Base-by-base conservation (phyloP, 2,888 invertebrate genomes). In the Achlya flavicornis region DNA sequence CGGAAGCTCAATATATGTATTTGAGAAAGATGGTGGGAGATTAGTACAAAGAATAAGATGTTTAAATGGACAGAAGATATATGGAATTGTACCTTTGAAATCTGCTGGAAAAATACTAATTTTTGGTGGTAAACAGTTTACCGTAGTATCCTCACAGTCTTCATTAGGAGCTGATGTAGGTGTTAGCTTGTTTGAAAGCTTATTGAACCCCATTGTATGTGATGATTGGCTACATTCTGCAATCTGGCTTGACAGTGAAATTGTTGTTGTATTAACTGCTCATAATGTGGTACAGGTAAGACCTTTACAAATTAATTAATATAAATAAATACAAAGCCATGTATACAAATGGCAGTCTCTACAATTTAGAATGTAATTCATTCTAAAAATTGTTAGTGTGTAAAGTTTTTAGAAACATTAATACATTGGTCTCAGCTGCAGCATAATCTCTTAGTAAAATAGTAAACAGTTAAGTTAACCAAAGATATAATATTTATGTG, bases 201-300 rank as follows among this genome's bases (percentile, higher is more conserved):
- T 72, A 3, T 80, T 84, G 61, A 74, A 81, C 14, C 74, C 88
- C 0, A 63, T 88, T 6, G 74, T 85, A 6, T 90, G 95, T 72
- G 86, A 91, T 70, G 96, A 97, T 79, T 97, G 97, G 97, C 89
- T 97, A 35, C 95, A 96, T 78, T 91, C 94, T 53, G 94, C 93
- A 0, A 83, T 89, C 59, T 95, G 96, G 93, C 69, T 95, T 0
- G 78, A 89, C 62, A 73, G 87, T 43, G 73, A 83, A 32, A 73
- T 88, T 64, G 81, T 96, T 64, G 94, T 94, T 1, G 75, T 96
- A 38, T 91, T 96, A 58, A 95, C 95, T 61, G 95, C 96, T 61
- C 96, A 96, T 73, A 96, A 96, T 89, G 93, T 94, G 62, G 91
- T 96, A 1, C 85, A 95, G 81, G 93, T 92, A 73, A 76, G 58